These are phyloP conservation scores for Oryzias curvinotus DNA, from an alignment of 2,113 vertebrate genomes.

Conservation along the genomic window DNA sequence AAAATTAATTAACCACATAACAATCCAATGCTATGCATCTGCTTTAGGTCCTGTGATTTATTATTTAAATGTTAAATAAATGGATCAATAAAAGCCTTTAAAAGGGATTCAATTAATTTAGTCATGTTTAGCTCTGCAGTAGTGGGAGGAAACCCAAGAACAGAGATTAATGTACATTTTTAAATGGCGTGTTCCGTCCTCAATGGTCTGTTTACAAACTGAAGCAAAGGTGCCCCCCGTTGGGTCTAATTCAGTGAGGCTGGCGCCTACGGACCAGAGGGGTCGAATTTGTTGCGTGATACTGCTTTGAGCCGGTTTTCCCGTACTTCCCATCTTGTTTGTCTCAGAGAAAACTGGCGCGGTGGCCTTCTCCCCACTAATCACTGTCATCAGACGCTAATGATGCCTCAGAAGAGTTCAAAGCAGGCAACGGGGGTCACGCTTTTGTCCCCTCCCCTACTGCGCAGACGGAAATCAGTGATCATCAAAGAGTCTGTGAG, in stretches of 20 bases:
- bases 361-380: conserved; percentile 40
- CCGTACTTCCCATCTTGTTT: conserved; percentile 27
- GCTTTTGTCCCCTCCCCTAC: conserved; percentile 36
- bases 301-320: conserved; percentile 17
- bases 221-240: background rate
- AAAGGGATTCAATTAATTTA: too few species aligned
- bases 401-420: conserved; percentile 60
- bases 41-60: too few species aligned
- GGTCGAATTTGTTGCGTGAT: conserved; percentile 9
- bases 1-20: too few species aligned
- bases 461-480: conserved; percentile 33
- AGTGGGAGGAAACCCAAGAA: too few species aligned
- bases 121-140: too few species aligned
- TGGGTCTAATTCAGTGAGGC: background rate
- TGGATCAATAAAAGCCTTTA: too few species aligned
- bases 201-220: background rate
- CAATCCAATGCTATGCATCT: too few species aligned
- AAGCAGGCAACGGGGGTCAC: conserved; percentile 47
- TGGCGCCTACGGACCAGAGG: background rate
- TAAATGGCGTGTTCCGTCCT: too few species aligned
- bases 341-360: conserved; percentile 35
- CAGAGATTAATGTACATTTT: too few species aligned
- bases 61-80: too few species aligned
- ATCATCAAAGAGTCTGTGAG: conserved; percentile 58
- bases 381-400: conserved; percentile 56